Conservation (phyloP, 2,797 vertebrate genomes). For the Pangasius krempfi region DNA sequence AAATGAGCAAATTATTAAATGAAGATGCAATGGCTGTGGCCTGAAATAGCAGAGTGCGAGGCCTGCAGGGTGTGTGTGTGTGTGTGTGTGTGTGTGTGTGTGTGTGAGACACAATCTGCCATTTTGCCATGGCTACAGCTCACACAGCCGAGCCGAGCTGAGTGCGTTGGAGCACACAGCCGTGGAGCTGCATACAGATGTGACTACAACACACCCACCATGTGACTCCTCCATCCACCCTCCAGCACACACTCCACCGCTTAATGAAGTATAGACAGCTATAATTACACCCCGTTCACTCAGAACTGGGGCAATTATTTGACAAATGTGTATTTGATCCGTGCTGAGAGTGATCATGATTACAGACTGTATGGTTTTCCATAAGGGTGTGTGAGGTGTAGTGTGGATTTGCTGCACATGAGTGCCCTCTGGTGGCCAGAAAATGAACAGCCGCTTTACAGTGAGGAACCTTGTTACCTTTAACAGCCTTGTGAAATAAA, state of each 20-base stretch:
- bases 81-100: slow-evolving; percentile 39
- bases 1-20: slow-evolving; percentile 47
- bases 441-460: neutral
- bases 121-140: slow-evolving; percentile 56
- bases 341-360: slow-evolving; percentile 6
- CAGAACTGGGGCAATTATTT: slow-evolving; percentile 21
- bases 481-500: slow-evolving; percentile 44
- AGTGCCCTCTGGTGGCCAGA: slow-evolving; percentile 45
- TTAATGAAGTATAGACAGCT: slow-evolving; percentile 25
- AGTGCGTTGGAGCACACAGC: slow-evolving; percentile 5
- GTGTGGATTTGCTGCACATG: neutral
- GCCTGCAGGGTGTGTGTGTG: slow-evolving; percentile 45
- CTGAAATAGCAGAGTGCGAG: slow-evolving; percentile 60
- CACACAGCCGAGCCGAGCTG: slow-evolving; percentile 9
- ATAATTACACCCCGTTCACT: slow-evolving; percentile 6
- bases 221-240: slow-evolving; percentile 2
- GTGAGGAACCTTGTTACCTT: neutral
- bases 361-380: neutral
- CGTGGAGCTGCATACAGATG: slow-evolving; percentile 39
- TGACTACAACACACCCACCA: slow-evolving; percentile 16
- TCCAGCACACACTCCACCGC: neutral
- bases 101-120: slow-evolving; percentile 54
- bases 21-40: slow-evolving; percentile 49
- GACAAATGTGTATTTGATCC: slow-evolving; percentile 26
- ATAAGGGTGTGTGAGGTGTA: neutral